Evolutionary conservation across 2,113 vertebrate genomes (phyloP), one percentile per base, ranked within the genome.

Genomic region (Gavia stellata): DNA sequence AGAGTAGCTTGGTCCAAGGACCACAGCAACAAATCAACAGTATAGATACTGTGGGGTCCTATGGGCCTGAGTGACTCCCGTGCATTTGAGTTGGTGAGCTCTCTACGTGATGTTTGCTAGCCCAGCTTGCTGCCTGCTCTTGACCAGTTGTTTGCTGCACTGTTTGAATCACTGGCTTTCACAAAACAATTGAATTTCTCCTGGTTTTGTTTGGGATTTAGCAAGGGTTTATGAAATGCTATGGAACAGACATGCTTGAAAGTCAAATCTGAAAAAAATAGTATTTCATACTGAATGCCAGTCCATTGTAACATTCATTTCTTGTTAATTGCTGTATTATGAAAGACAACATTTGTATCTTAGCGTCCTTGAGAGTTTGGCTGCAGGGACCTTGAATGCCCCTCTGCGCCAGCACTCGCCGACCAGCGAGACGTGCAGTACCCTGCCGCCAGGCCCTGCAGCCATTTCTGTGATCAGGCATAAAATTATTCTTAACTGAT

Each of bases 391-490:
- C 73, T 90, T 0, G 1, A 70, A 20, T 72, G 66, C 17, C 78
- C 58, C 74, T 72, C 91, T 91, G 26, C 0, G 5, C 65, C 77
- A 92, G 84, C 31, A 0, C 73, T 94, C 81, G 59, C 70, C 0
- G 0, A 33, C 9, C 73, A 92, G 83, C 1, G 14, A 96, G 94
- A 89, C 6, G 0, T 40, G 52, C 91, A 40, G 81, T 73, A 34
- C 90, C 84, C 78, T 61, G 91, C 77, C 3, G 4, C 78, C 94
- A 82, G 83, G 89, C 87, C 91, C 94, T 81, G 74, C 74, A 94
- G 96, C 81, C 93, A 79, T 91, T 90, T 72, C 93, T 93, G 94
- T 80, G 93, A 94, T 86, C 92, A 91, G 92, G 66, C 93, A 90
- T 91, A 90, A 96, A 91, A 96, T 96, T 72, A 82, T 88, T 85